Percentiles rank a stretch among this genome's conserved stretches.
Conservation (phyloP, 92 coral and sea anemone species). For the Porites rus region DNA sequence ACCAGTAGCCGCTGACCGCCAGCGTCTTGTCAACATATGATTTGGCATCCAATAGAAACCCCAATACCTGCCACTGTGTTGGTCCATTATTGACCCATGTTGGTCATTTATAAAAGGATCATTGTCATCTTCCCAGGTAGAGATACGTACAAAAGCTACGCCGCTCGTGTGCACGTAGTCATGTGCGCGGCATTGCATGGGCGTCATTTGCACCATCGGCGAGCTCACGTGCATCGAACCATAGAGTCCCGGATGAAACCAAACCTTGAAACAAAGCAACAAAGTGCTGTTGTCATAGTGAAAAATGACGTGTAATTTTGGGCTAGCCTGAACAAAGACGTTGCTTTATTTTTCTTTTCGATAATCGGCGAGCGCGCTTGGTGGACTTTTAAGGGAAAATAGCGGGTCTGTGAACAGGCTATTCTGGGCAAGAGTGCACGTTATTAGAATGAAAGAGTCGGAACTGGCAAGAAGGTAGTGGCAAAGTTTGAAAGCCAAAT, state of each 20-base stretch:
- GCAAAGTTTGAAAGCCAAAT: too few relatives aligned
- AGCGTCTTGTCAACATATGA: conserved; percentile 88
- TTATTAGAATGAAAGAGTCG: too few relatives aligned
- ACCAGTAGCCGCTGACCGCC: conserved; percentile 94
- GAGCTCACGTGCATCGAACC: conserved; percentile 57
- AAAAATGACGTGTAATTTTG: not conserved
- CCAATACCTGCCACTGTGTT: conserved; percentile 16
- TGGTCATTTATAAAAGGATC: conserved; percentile 7
- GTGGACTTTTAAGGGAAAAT: too few relatives aligned
- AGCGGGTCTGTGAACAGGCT: too few relatives aligned
- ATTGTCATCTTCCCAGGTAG: conserved; percentile 54
- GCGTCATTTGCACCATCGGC: conserved; percentile 51
- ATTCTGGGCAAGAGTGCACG: too few relatives aligned
- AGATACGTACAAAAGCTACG: conserved; percentile 84
- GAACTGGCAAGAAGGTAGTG: too few relatives aligned
- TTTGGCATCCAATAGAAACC: conserved; percentile 89
- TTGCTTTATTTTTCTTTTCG: too few relatives aligned
- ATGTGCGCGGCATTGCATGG: conserved; percentile 77
- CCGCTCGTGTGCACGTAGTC: conserved; percentile 94
- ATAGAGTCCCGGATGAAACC: conserved; percentile 92
- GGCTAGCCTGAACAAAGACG: too few relatives aligned
- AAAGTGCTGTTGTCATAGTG: too few relatives aligned
- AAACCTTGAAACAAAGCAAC: conserved; percentile 59
- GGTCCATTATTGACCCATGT: conserved; percentile 13
- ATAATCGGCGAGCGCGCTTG: too few relatives aligned